Conservation (phyloP, 2,113 vertebrate species). For the Megaptera novaeangliae region DNA sequence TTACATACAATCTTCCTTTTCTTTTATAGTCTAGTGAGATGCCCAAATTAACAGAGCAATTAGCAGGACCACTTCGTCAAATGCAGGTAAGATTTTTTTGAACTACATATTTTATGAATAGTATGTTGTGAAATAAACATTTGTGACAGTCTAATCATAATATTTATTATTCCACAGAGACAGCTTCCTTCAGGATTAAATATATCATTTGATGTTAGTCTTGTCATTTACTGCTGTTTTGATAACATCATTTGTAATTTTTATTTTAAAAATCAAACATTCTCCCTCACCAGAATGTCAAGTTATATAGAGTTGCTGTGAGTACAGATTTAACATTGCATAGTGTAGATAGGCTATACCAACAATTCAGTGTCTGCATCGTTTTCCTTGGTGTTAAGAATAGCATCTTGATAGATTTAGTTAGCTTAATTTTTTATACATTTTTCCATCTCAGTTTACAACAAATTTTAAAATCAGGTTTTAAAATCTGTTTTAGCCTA, state of each 20-base stretch:
- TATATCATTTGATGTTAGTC: not conserved
- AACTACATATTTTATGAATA: not conserved
- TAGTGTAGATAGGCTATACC: not conserved
- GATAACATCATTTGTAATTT: not conserved
- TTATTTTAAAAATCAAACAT: not conserved
- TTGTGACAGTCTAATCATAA: not conserved
- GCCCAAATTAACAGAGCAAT: conserved; percentile 95
- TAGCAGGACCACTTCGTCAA: conserved; percentile 94
- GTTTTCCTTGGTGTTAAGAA: not conserved
- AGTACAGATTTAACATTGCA: not conserved
- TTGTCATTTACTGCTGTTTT: not conserved
- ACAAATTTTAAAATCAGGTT: not conserved
- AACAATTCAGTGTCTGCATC: not conserved
- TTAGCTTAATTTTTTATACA: not conserved
- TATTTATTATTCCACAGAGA: not conserved
- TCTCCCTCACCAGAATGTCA: not conserved
- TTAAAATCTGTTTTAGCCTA: not conserved
- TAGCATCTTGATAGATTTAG: not conserved
- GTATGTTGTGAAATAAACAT: not conserved
- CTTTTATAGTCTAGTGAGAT: conserved; percentile 93
- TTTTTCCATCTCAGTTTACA: conserved; percentile 1
- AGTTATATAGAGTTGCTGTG: not conserved
- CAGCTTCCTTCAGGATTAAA: not conserved
- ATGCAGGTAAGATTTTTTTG: conserved; percentile 91
- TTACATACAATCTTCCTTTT: conserved; percentile 38